Evolutionary conservation across 2,797 vertebrate genomes (phyloP), one percentile per base, ranked within the genome.

Genomic region (Chelonia mydas): DNA sequence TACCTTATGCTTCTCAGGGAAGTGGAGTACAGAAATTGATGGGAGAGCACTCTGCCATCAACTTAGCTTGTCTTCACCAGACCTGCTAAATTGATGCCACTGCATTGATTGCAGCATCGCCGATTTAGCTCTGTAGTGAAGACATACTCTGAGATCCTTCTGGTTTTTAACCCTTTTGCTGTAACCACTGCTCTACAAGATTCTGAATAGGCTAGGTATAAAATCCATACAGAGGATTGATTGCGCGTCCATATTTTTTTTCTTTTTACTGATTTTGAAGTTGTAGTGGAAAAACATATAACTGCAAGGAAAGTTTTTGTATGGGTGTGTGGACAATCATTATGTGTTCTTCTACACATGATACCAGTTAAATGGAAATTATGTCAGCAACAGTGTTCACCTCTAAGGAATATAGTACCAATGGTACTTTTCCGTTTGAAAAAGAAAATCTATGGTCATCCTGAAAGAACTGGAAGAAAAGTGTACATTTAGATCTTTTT

Each of bases 241-340:
- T 9, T n/a, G n/a, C 21, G 65, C 8, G 68, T 21, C n/a, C 17
- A 10, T 65, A 16, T 65, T 33, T n/a, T 55, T 25, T 50, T 2
- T 11, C 11, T 28, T 1, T 68, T 92, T 37, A 37, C 90, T 91
- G 78, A 28, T 1, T 0, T 80, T 90, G 54, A 68, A 95, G 53
- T 12, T 17, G n/a, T 1, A 37, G n/a, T 6, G 19, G 7, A 27
- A 50, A 88, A 81, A 50, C n/a, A 21, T 0, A 0, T 31, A 68
- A 91, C 6, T 4, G 11, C 13, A 23, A 61, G 31, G 11, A 77
- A 72, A 83, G 4, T 11, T 33, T 61, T 94, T 89, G 12, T 12
- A 41, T 15, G 0, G 2, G 51, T 45, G 9, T 54, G 6, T 4
- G 17, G 37, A 41, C 11, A 81, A 79, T 25, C 3, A 1, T 1